Percentiles rank a stretch among this genome's conserved stretches.
Conservation (phyloP, 1,140 invertebrate species). For the Rhagoletis pomonella region DNA sequence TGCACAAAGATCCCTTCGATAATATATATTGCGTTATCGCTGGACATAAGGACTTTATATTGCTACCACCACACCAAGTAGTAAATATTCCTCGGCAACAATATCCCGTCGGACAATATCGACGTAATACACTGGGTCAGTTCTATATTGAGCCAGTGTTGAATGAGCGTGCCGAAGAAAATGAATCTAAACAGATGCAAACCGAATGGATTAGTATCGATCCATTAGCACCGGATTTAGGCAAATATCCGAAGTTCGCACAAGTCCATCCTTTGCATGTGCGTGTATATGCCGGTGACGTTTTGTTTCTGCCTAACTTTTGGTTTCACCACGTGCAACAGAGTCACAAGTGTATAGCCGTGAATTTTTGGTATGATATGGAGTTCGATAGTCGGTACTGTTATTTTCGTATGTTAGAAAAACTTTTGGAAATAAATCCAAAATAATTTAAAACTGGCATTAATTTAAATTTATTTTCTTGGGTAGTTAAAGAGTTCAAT, state of each 20-base stretch:
- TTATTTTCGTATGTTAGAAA: constrained; percentile 86
- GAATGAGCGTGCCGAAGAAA: constrained; percentile 35
- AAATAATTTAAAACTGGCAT: too few relatives aligned
- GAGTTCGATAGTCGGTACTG: constrained; percentile 89
- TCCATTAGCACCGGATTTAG: constrained; percentile 81
- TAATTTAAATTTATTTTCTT: too few relatives aligned
- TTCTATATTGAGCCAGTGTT: constrained; percentile 77
- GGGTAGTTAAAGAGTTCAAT: too few relatives aligned
- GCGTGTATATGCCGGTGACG: constrained; percentile 83
- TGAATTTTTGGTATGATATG: constrained; percentile 95
- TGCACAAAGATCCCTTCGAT: constrained; percentile 94
- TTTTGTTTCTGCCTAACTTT: constrained; percentile 88
- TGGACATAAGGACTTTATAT: constrained; percentile 86
- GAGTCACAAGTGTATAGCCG: constrained; percentile 87
- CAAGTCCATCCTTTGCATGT: constrained; percentile 79
- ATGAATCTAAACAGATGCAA: constrained; percentile 41
- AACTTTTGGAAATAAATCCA: constrained; percentile 56
- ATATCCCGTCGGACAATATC: constrained; percentile 80
- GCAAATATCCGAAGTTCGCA: constrained; percentile 80
- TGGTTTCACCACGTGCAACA: constrained; percentile 92
- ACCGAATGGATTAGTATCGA: constrained; percentile 82
- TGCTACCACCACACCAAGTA: constrained; percentile 86
- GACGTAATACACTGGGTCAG: constrained; percentile 71
- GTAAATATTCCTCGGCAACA: constrained; percentile 84
- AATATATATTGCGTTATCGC: constrained; percentile 90